These are phyloP conservation scores for Falco cherrug DNA, from an alignment of 2,797 vertebrate genomes.

Conservation along the genomic window DNA sequence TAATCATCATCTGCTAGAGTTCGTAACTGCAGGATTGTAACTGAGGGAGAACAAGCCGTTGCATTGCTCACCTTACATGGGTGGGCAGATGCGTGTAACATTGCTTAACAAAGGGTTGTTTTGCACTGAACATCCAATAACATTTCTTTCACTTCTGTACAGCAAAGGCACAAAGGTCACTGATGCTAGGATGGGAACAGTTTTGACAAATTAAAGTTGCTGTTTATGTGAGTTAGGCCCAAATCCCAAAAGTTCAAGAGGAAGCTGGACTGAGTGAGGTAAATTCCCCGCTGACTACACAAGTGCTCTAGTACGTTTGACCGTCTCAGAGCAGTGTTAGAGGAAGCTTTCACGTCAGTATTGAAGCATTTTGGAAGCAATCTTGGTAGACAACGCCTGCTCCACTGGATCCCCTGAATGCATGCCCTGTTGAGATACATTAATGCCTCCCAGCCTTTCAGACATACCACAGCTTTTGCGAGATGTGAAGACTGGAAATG, in stretches of 20 bases:
- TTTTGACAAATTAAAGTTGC: background rate
- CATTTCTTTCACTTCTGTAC: background rate
- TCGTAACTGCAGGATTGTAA: background rate
- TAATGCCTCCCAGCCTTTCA: background rate
- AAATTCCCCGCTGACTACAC: background rate
- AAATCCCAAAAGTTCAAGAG: background rate
- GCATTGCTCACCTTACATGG: background rate
- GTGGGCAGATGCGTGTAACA: background rate
- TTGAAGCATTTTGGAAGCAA: background rate
- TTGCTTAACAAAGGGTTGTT: background rate
- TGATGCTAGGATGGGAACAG: background rate
- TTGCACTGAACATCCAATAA: background rate
- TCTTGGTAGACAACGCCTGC: background rate
- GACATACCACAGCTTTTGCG: background rate
- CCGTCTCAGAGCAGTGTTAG: background rate
- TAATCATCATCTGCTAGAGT: background rate
- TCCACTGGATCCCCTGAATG: background rate
- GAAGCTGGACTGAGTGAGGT: background rate
- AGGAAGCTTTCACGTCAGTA: background rate
- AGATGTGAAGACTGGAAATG: background rate
- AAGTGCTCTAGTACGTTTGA: background rate
- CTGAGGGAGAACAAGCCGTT: background rate
- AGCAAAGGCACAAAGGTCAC: background rate
- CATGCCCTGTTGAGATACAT: accelerated
- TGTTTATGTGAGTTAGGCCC: background rate